phyloP scores from a whole-genome alignment of 2,113 vertebrate species.

The Callipepla squamata region DNA sequence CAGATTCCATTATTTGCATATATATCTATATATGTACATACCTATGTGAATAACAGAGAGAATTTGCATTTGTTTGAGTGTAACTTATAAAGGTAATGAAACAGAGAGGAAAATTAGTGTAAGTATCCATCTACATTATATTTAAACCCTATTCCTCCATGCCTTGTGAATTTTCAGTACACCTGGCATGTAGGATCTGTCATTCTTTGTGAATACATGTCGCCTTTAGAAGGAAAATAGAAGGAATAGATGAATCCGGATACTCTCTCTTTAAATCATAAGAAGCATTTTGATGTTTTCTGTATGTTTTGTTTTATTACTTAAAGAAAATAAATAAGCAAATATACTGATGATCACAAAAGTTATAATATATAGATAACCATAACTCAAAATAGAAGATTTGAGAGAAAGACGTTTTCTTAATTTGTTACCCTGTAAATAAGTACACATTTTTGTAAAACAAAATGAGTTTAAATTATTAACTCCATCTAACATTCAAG shows the following conservation, averaged over 20 bases:
- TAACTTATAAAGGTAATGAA: slow-evolving; percentile 58
- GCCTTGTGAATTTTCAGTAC: slow-evolving; percentile 11
- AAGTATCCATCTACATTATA: slow-evolving; percentile 55
- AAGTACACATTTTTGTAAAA: slow-evolving; percentile 87
- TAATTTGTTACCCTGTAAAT: slow-evolving; percentile 92
- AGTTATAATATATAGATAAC: slow-evolving; percentile 68
- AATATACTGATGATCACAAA: slow-evolving; percentile 67
- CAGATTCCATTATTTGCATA: slow-evolving; percentile 71
- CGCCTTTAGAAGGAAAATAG: slow-evolving; percentile 64
- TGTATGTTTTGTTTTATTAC: slow-evolving; percentile 64
- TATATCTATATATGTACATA: slow-evolving; percentile 75
- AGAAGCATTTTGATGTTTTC: slow-evolving; percentile 67
- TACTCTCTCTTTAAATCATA: slow-evolving; percentile 80
- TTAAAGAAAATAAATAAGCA: slow-evolving; percentile 33
- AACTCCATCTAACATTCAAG: slow-evolving; percentile 86
- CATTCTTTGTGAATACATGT: slow-evolving; percentile 57
- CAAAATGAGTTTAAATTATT: slow-evolving; percentile 81
- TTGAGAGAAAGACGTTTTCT: slow-evolving; percentile 81
- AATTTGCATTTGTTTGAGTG: slow-evolving; percentile 51
- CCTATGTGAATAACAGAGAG: slow-evolving; percentile 68
- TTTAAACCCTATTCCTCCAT: slow-evolving; percentile 9
- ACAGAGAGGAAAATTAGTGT: slow-evolving; percentile 60
- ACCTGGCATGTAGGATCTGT: slow-evolving; percentile 3
- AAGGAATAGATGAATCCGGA: slow-evolving; percentile 63
- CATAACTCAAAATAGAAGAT: slow-evolving; percentile 78